Base-by-base conservation (phyloP, 1,140 invertebrate genomes). In the Galendromus occidentalis region DNA sequence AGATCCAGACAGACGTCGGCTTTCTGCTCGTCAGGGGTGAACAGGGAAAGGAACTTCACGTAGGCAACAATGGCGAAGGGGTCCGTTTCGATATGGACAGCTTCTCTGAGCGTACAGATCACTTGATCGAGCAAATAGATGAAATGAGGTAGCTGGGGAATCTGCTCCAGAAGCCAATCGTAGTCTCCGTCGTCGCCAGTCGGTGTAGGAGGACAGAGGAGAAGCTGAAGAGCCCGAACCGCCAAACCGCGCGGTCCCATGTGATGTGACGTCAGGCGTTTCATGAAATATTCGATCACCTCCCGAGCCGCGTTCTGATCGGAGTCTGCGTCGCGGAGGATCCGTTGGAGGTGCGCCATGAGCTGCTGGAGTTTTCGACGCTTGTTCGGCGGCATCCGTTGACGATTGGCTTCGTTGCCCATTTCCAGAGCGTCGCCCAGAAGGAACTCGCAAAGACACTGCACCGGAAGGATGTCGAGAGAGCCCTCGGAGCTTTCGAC, bases 391-490 rank as follows among this genome's bases (percentile, higher is more conserved):
- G 59, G 64, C 42, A 51, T 28, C 12, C 65, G 59, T 30, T 65
- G 22, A 47, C 33, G 42, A 74, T 39, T 18, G 12, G 29, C 65
- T 66, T 39, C 42, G 42, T 51, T 69, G 28, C 30, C 65, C 65
- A 69, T 73, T 45, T 74, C 73, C 44, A 70, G 70, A 68, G 71
- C 75, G 28, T 75, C 73, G 73, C 70, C 89, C 0, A 94, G 80
- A 25, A 96, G 78, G 76, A 95, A 96, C 76, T 96, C 92, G 78
- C 92, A 96, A 6, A 97, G 79, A 76, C 92, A 95, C 71, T 95
- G 91, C 25, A 96, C 90, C 0, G 92, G 92, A 7, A 97, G 75
- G 66, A 91, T 85, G 71, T 86, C 83, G 66, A 80, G 78, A n/a
- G 87, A 86, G 2, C 87, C 84, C 72, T 93, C 89, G 70, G 86